Conservation (phyloP, 2,888 invertebrate species). For the Nomada hirtipes region DNA sequence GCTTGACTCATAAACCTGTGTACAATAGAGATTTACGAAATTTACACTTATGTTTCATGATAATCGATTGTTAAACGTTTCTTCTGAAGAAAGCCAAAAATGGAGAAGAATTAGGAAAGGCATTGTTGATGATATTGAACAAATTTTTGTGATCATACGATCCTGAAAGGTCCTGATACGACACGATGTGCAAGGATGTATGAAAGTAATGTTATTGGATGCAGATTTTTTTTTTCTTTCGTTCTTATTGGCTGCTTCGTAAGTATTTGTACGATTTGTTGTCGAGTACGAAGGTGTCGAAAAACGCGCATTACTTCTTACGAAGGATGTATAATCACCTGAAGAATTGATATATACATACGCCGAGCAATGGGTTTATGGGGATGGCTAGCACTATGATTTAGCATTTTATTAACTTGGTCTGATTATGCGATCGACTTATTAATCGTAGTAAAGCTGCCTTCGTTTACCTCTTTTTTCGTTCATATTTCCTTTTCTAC, state of each 20-base stretch:
- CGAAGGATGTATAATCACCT: background rate
- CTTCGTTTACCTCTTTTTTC: slow-evolving; percentile 34
- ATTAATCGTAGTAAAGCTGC: slow-evolving; percentile 31
- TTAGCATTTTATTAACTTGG: slow-evolving; percentile 44
- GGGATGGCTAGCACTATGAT: slow-evolving; percentile 60
- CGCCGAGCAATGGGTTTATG: slow-evolving; percentile 64
- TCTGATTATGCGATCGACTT: slow-evolving; percentile 26
- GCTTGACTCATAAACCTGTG: slow-evolving; percentile 70
- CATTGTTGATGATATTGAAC: slow-evolving; percentile 12
- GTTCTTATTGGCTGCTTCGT: background rate
- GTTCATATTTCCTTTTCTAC: slow-evolving; percentile 32
- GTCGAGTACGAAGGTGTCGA: background rate
- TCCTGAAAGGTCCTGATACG: background rate
- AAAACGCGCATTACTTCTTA: background rate
- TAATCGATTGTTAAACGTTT: background rate
- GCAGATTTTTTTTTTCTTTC: background rate
- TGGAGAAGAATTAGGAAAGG: background rate
- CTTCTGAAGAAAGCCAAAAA: background rate
- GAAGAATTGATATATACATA: slow-evolving; percentile 18
- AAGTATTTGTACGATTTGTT: background rate
- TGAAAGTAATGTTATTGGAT: background rate
- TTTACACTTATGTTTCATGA: background rate
- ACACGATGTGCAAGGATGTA: background rate
- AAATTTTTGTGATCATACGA: background rate
- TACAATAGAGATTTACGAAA: background rate